Evolutionary conservation across 37 sponge, comb jelly and placozoan genomes (phyloP), one percentile per base, ranked within the genome.

Genomic region (Aplysina aerophoba): DNA sequence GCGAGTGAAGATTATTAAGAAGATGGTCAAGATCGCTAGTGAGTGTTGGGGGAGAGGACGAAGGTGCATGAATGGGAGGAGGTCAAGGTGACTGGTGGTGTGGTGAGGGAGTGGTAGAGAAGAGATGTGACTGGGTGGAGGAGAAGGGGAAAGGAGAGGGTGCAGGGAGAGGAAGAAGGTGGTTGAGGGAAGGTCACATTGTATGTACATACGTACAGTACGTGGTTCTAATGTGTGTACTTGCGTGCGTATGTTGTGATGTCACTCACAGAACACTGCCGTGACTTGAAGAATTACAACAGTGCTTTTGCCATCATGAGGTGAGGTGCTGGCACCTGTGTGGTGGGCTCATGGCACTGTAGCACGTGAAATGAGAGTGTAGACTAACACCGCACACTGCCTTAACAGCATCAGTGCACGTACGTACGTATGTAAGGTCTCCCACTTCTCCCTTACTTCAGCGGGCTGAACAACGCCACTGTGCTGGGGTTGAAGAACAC

Each of bases 381-480:
- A n/a, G n/a, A n/a, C n/a, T n/a, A n/a, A n/a, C n/a, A n/a, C n/a
- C n/a, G n/a, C n/a, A n/a, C n/a, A n/a, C n/a, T n/a, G n/a, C n/a
- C n/a, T n/a, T n/a, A n/a, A 6, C 36, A 30, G 11, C 13, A 30
- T 30, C 66, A 30, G 66, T 65, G 22, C 27, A 16, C 22, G 22
- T 6, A 69, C 17, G 71, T 27, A 6, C 6, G 71, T 69, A 11
- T 69, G 33, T 69, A n/a, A n/a, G n/a, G n/a, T n/a, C n/a, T n/a
- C n/a, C n/a, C n/a, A n/a, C n/a, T 34, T 33, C 73, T 34, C 73
- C 73, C 36, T 5, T 13, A 22, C 3, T 78, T 38, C 77, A 91
- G 96, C 86, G 98, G 96, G 24, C 78, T 98, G 61, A 88, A 90
- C 50, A 91, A 90, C 54, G 84, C 89, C 15, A 82, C 90, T 30